Evolutionary conservation across 2,113 vertebrate species (phyloP), one percentile per base, ranked within the genome.

Genomic region (Scomber colias): DNA sequence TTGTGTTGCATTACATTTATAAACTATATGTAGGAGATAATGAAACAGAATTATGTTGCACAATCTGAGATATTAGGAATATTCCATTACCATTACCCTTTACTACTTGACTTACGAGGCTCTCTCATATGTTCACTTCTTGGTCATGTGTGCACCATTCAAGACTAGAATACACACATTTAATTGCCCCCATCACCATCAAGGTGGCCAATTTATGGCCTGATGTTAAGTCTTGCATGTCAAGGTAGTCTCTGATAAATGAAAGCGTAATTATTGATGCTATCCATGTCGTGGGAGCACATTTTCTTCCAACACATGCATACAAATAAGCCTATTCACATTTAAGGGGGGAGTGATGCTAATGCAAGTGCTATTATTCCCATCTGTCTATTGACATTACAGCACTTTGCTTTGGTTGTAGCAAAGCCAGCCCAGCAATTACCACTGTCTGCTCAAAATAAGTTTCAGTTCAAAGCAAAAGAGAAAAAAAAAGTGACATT

Each of bases 391-490:
- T 30, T 82, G 49, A 55, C 71, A 83, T 81, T 51, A 65, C 30
- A 67, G 50, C 31, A 73, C 82, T 77, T 75, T 79, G 17, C 61
- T 63, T 21, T 62, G 44, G 63, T 67, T 76, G 44, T 60, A 66
- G 66, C 30, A 31, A 13, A 63, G 27, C 51, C 69, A 81, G 50
- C 19, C 2, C 31, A 61, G 45, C 67, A 71, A 78, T 78, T 76
- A 78, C 63, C 50, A 71, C 40, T 46, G 61, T 50, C 71, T 74
- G 17, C 48, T 61, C 63, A 62, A 31, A 14, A 68, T 11, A 61
- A 45, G 3, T n/a, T 78, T 69, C 19, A 64, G 15, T 55, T 67
- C 40, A 55, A 53, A 75, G 55, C 65, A 4, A 75, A 40, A 40
- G 35, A 40, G 35, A 9, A 7, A 40, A 56, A 56, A 78, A 60